phyloP scores from a whole-genome alignment of 35 echinoderm and acorn worm species.

The Anneissia japonica region DNA sequence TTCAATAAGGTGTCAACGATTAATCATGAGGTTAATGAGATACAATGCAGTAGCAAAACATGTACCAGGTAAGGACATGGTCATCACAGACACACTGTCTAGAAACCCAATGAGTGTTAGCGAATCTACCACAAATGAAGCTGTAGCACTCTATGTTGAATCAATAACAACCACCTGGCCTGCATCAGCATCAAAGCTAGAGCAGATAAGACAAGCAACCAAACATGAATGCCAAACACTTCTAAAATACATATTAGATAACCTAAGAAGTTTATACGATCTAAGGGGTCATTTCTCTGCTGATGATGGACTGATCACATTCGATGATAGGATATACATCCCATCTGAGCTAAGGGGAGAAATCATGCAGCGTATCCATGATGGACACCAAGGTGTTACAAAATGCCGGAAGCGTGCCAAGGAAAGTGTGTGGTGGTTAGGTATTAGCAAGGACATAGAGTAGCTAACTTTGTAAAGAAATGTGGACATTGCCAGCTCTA shows the following conservation, averaged over 20 bases:
- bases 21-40: conserved; percentile 34
- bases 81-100: conserved; percentile 20
- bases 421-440: conserved; percentile 25
- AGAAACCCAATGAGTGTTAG: neutral
- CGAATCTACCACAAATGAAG: no score
- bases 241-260: neutral
- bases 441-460: conserved; percentile 53
- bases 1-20: conserved; percentile 32
- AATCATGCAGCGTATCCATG: neutral
- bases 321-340: neutral
- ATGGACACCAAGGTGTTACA: neutral
- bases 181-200: neutral
- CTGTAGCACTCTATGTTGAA: no score
- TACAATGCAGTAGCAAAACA: conserved; percentile 5
- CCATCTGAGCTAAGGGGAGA: neutral
- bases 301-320: conserved; percentile 41
- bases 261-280: conserved; percentile 12
- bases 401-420: neutral
- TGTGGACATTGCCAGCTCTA: conserved; percentile 22
- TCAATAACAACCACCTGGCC: no score
- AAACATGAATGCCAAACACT: conserved; percentile 19
- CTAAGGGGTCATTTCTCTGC: conserved; percentile 41
- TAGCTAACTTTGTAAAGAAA: conserved; percentile 14
- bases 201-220: conserved; percentile 13
- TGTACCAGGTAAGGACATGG: conserved; percentile 6